These are phyloP conservation scores for Paratrypauchen microcephalus DNA, from an alignment of 2,797 vertebrate species.

Conservation along the genomic window DNA sequence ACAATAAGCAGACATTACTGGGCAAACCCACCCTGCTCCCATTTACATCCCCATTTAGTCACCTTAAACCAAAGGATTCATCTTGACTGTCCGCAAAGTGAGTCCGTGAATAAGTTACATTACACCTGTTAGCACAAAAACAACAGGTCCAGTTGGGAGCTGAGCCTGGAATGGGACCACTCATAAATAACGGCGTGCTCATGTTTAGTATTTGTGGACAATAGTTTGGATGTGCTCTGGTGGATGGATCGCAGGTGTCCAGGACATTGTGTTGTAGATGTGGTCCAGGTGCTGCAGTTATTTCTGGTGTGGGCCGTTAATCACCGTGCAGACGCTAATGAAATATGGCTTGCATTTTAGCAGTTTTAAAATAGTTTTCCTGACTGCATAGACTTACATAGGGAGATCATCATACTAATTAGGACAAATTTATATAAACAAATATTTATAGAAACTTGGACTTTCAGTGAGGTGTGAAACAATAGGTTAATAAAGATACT, in stretches of 20 bases:
- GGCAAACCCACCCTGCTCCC: neutral
- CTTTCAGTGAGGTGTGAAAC: neutral
- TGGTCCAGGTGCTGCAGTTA: slow-evolving; percentile 73
- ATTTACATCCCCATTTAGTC: slow-evolving; percentile 49
- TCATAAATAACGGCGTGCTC: slow-evolving; percentile 74
- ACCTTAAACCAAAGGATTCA: slow-evolving; percentile 25
- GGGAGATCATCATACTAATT: slow-evolving; percentile 66
- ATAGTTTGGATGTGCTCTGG: slow-evolving; percentile 67
- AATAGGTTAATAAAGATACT: neutral
- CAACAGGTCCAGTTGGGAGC: slow-evolving; percentile 56
- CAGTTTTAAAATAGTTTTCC: slow-evolving; percentile 73
- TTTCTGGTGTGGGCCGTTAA: slow-evolving; percentile 71
- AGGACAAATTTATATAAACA: slow-evolving; percentile 65
- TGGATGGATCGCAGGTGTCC: slow-evolving; percentile 81
- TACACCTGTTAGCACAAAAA: slow-evolving; percentile 66
- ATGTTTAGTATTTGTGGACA: slow-evolving; percentile 69
- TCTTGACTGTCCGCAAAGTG: slow-evolving; percentile 43
- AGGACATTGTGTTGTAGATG: slow-evolving; percentile 55
- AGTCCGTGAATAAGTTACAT: slow-evolving; percentile 49
- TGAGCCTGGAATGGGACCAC: slow-evolving; percentile 55
- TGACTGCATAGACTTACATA: slow-evolving; percentile 58
- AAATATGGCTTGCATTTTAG: slow-evolving; percentile 71
- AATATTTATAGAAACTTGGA: neutral
- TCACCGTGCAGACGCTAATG: slow-evolving; percentile 61
- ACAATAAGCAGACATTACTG: neutral